Percentiles rank a stretch among this genome's conserved stretches.
Evolutionary conservation across 2,888 invertebrate species (phyloP).

Genomic region (Poecilus cupreus): DNA sequence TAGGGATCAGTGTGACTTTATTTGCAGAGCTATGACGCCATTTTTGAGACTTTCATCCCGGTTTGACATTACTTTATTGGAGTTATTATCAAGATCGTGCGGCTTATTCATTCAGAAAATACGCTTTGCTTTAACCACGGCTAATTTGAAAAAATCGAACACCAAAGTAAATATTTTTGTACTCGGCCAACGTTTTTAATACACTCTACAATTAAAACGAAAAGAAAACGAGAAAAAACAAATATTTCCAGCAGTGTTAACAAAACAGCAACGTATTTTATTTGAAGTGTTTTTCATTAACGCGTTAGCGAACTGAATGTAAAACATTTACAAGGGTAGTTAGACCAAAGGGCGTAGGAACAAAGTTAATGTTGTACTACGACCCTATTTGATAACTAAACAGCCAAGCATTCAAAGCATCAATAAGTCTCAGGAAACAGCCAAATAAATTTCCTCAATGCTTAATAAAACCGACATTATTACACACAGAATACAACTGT

Average conservation of each 20-base stretch:
- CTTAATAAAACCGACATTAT: slow-evolving; percentile 20
- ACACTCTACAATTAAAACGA: not conserved
- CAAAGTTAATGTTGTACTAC: slow-evolving; percentile 28
- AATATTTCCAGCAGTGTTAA: not conserved
- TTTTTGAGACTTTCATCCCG: not conserved
- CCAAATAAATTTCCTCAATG: slow-evolving; percentile 15
- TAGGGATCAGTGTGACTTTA: slow-evolving; percentile 11
- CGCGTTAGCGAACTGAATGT: slow-evolving; percentile 34
- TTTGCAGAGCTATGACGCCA: not conserved
- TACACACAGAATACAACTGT: slow-evolving; percentile 11
- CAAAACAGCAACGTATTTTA: slow-evolving; percentile 41
- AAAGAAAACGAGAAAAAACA: not conserved
- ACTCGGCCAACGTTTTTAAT: not conserved
- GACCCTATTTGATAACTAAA: slow-evolving; percentile 38
- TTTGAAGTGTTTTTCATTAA: slow-evolving; percentile 45
- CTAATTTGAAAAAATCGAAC: too few relatives aligned
- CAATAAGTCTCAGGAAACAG: slow-evolving; percentile 36
- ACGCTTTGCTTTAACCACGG: too few relatives aligned
- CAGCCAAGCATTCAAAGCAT: slow-evolving; percentile 12
- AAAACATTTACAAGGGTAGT: slow-evolving; percentile 22
- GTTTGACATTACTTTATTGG: not conserved
- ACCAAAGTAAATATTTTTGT: not conserved
- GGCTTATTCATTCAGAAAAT: too few relatives aligned
- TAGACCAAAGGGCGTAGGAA: not conserved
- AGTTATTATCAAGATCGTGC: not conserved